Percentiles rank a stretch among this genome's conserved stretches.
Conservation (phyloP, 2,113 vertebrate species). For the Pachycephala philippinensis region DNA sequence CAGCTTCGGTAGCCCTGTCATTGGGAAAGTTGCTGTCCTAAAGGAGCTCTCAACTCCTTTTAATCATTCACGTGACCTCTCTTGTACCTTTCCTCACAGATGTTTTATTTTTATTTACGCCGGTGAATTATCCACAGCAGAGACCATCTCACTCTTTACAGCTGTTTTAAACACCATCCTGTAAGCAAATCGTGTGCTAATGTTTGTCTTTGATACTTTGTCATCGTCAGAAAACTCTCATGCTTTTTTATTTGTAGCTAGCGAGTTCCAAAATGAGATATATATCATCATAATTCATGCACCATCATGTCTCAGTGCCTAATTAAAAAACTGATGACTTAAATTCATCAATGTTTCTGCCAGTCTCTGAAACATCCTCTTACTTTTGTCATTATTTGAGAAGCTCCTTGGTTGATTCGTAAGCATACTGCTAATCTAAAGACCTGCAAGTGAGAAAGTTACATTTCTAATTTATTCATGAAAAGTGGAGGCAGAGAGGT, state of each 20-base stretch:
- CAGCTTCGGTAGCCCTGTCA: not conserved
- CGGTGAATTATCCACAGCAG: not conserved
- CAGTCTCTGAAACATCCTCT: not conserved
- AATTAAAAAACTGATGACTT: not conserved
- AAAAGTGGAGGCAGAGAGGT: not conserved
- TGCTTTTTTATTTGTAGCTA: not conserved
- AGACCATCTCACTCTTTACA: not conserved
- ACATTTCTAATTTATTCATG: not conserved
- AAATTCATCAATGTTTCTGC: not conserved
- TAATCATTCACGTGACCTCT: not conserved
- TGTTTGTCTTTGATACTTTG: not conserved
- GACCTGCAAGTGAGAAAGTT: not conserved
- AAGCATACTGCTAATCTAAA: not conserved
- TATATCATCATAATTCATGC: not conserved
- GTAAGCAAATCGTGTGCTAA: not conserved
- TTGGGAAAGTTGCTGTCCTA: not conserved
- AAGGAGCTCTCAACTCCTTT: not conserved
- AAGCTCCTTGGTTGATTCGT: not conserved
- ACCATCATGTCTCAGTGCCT: not conserved
- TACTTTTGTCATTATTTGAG: not conserved
- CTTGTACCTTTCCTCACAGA: not conserved
- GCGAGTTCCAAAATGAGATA: not conserved
- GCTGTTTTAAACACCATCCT: not conserved
- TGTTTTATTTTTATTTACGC: not conserved
- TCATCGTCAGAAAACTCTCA: not conserved